Evolutionary conservation across 2,888 invertebrate species (phyloP).

Genomic region (Acronicta leporina): DNA sequence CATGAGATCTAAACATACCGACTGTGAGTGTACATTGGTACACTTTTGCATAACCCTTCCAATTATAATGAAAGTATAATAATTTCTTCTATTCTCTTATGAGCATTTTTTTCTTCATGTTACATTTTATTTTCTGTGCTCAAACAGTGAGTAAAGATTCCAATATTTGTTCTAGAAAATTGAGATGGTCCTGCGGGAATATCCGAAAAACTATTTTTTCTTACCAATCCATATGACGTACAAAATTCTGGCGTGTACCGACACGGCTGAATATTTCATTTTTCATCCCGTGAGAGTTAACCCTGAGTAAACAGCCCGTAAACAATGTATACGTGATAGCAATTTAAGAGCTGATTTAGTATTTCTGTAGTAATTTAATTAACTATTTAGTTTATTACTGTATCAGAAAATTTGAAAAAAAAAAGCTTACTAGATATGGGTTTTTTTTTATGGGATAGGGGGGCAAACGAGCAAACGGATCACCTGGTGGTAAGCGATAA

Average conservation of each 20-base stretch:
- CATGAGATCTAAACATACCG: no score
- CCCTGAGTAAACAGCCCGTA: slow-evolving; percentile 15
- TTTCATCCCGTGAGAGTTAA: slow-evolving; percentile 29
- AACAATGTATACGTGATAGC: slow-evolving; percentile 20
- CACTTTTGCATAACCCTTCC: background rate
- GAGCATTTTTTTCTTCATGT: background rate
- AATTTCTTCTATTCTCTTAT: background rate
- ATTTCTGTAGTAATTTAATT: background rate
- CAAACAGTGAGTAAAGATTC: background rate
- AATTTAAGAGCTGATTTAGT: background rate
- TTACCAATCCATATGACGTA: slow-evolving; percentile 12
- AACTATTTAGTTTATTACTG: no score
- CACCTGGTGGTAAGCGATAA: no score
- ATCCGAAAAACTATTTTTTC: slow-evolving; percentile 23
- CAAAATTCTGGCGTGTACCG: slow-evolving; percentile 8
- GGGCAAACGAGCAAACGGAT: no score
- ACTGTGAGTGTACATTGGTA: no score
- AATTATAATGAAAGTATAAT: background rate
- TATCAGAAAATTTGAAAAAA: no score
- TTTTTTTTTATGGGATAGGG: no score
- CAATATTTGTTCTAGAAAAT: slow-evolving; percentile 36
- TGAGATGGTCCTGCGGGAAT: slow-evolving; percentile 16
- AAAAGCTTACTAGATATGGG: no score
- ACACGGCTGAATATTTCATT: slow-evolving; percentile 41
- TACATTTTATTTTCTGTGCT: slow-evolving; percentile 1